Evolutionary conservation across 1,140 invertebrate species (phyloP), one percentile per base, ranked within the genome.

Genomic region (Hirudo medicinalis): DNA sequence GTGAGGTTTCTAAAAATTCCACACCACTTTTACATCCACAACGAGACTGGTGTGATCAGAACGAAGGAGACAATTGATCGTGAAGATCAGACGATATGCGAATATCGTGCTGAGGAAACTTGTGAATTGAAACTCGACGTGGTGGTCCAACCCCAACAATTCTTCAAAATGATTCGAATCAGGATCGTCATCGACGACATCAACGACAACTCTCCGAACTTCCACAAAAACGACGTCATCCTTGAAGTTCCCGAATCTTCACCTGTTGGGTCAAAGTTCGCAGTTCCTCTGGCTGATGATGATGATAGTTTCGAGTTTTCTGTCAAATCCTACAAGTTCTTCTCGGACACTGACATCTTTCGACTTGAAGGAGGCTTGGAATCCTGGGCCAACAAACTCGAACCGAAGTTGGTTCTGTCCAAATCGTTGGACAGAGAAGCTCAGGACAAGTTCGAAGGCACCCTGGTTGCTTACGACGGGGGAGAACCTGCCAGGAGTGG

Each of bases 361-460:
- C 53, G 25, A 53, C 53, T 49, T 3, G 32, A 74, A 36, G 66
- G 69, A 22, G 49, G 29, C 29, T 54, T 69, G 17, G 57, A n/a
- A 36, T 40, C 32, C 17, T 15, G 27, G n/a, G 72, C 36, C 11
- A 54, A 66, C 25, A 55, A 49, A 19, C 20, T 72, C 19, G 69
- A 71, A 19, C 57, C 53, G 8, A 57, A 66, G 29, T 32, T 73
- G 13, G 71, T 72, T 40, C 20, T 73, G 36, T 57, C 27, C 25
- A n/a, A 53, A 32, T 29, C 20, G 25, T n/a, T 74, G 19, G 73
- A 74, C 63, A 67, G 73, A 17, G 73, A 74, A 40, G 54, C 11
- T 11, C 57, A 60, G 17, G 72, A 66, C 54, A 54, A 57, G 19
- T 74, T 73, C 60, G 22, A 69, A 5, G 40, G 75, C 29, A 25